A percentile compares a stretch with the other conserved stretches of the same genome.
Evolutionary conservation across 1,140 invertebrate genomes (phyloP).

Genomic region (Gonatopus flavifemur): DNA sequence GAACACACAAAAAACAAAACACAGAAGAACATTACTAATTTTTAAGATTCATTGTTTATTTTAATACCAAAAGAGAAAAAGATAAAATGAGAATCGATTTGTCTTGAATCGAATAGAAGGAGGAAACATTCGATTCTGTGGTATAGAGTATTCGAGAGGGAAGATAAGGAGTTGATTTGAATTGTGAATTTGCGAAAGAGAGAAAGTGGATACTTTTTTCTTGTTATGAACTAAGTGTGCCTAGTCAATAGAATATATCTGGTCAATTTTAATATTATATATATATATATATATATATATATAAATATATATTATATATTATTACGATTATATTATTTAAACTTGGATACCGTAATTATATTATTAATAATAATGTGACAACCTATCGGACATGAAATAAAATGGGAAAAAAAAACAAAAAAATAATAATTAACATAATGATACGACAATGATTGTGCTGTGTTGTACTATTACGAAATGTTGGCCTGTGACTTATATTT

Average conservation of each 20-base stretch:
- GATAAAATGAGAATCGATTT: too few relatives aligned
- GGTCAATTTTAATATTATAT: constrained; percentile 57
- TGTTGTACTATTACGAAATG: constrained; percentile 59
- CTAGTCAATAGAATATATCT: constrained; percentile 61
- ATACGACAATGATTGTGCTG: constrained; percentile 60
- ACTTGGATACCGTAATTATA: constrained; percentile 51
- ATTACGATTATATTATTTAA: constrained; percentile 54
- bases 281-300: constrained; percentile 42
- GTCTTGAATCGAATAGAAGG: too few relatives aligned
- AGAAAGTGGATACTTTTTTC: constrained; percentile 51
- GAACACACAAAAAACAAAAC: too few relatives aligned
- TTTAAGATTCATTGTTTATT: too few relatives aligned
- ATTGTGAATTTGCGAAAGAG: neutral
- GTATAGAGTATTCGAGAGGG: too few relatives aligned
- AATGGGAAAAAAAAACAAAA: constrained; percentile 32
- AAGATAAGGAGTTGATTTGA: too few relatives aligned
- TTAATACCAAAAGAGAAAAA: too few relatives aligned
- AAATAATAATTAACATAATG: constrained; percentile 44
- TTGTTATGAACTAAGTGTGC: constrained; percentile 60
- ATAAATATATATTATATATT: constrained; percentile 50
- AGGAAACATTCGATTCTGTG: too few relatives aligned
- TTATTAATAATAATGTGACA: constrained; percentile 42
- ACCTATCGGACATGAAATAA: constrained; percentile 32
- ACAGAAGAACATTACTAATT: too few relatives aligned
- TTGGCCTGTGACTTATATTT: constrained; percentile 60